These are phyloP conservation scores for Leptinotarsa tumamoca DNA, from an alignment of 2,888 invertebrate genomes.

Conservation along the genomic window DNA sequence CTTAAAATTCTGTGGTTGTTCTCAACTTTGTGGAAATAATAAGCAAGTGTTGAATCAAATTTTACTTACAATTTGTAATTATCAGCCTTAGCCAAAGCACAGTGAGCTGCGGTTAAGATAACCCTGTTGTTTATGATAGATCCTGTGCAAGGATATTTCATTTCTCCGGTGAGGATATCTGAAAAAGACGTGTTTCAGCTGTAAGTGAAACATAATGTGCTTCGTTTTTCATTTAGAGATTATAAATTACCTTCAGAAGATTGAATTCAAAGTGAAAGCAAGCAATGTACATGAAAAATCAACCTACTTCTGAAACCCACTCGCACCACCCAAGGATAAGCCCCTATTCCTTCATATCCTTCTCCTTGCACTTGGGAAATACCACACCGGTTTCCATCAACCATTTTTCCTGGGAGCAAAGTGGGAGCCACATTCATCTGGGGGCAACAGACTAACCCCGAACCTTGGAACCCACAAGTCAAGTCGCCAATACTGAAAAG, in stretches of 20 bases:
- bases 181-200: constrained; percentile 49
- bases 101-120: constrained; percentile 82
- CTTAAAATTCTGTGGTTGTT: not conserved
- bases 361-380: constrained; percentile 75
- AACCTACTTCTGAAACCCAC: constrained; percentile 81
- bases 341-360: constrained; percentile 76
- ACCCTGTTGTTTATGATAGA: constrained; percentile 74
- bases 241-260: not conserved
- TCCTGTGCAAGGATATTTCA: constrained; percentile 82
- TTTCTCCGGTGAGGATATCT: constrained; percentile 77
- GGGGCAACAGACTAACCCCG: constrained; percentile 74
- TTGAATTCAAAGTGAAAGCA: not conserved
- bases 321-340: constrained; percentile 82
- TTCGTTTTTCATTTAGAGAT: no score
- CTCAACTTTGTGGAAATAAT: not conserved
- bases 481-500: constrained; percentile 69
- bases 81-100: constrained; percentile 81
- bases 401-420: constrained; percentile 50
- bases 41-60: not conserved
- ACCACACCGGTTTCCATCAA: constrained; percentile 71
- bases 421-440: constrained; percentile 62
- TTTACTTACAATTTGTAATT: constrained; percentile 79
- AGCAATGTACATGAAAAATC: not conserved
- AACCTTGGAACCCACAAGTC: constrained; percentile 71
- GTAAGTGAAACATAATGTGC: no score